phyloP scores from a whole-genome alignment of 2,888 invertebrate genomes.

The Rhabditoides inermis region DNA sequence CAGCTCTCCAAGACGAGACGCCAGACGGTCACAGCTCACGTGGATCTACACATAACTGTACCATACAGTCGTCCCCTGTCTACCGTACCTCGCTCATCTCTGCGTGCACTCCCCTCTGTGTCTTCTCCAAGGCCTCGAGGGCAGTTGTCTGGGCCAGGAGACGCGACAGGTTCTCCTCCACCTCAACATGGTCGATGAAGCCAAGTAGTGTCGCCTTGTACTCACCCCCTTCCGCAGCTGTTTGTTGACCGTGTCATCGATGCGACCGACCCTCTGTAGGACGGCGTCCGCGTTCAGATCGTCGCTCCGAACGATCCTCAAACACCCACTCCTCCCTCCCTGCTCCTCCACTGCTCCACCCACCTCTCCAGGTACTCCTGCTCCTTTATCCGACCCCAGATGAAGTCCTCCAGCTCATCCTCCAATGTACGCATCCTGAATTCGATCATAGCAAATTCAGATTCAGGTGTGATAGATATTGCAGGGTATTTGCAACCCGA shows the following conservation, averaged over 20 bases:
- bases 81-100: constrained; percentile 32
- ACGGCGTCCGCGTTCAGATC: constrained; percentile 28
- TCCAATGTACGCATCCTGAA: no score
- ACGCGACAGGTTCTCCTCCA: constrained; percentile 46
- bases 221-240: constrained; percentile 44
- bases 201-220: not conserved
- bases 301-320: constrained; percentile 30
- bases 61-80: constrained; percentile 12
- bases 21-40: not conserved
- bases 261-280: constrained; percentile 30
- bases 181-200: constrained; percentile 13
- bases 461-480: not conserved
- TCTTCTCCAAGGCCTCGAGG: constrained; percentile 41
- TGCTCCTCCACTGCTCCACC: constrained; percentile 25
- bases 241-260: constrained; percentile 39
- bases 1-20: constrained; percentile 14
- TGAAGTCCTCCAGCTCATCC: constrained; percentile 41
- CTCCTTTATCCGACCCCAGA: constrained; percentile 39
- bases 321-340: constrained; percentile 25
- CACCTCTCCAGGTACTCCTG: constrained; percentile 30
- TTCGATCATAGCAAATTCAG: constrained; percentile 7
- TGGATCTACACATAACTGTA: not conserved
- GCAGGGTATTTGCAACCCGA: not conserved
- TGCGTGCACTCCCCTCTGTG: constrained; percentile 32
- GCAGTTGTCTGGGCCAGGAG: constrained; percentile 47